phyloP scores from a whole-genome alignment of 2,888 invertebrate genomes.

The Trichacis sp. region DNA sequence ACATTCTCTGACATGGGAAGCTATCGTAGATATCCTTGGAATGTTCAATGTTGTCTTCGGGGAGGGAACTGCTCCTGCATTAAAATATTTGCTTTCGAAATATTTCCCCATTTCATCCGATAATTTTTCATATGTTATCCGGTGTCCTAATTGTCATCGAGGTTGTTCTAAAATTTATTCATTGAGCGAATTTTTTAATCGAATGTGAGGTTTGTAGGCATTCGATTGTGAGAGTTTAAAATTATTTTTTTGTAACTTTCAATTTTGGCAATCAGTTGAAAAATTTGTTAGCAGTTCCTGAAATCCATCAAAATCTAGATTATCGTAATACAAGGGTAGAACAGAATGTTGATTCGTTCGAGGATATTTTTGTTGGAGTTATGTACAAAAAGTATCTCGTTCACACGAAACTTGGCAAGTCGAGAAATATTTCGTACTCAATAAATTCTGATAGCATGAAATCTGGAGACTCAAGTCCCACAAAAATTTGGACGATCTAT shows the following conservation, averaged over 20 bases:
- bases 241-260: slow-evolving; percentile 6
- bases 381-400: slow-evolving; percentile 11
- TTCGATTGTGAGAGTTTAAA: background rate
- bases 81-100: background rate
- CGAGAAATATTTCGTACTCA: slow-evolving; percentile 26
- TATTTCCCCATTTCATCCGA: background rate
- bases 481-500: slow-evolving; percentile 28
- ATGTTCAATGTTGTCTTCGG: slow-evolving; percentile 1
- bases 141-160: slow-evolving; percentile 4
- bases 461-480: slow-evolving; percentile 7
- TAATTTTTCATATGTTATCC: background rate
- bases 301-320: background rate
- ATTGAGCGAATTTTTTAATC: too few relatives aligned
- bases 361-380: slow-evolving; percentile 30
- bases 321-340: slow-evolving; percentile 18
- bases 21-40: background rate
- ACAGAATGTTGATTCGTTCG: slow-evolving; percentile 11
- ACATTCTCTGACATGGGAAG: slow-evolving; percentile 5
- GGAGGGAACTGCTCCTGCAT: background rate
- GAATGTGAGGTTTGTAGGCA: too few relatives aligned
- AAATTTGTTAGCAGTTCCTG: slow-evolving; percentile 2
- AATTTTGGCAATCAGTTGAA: slow-evolving; percentile 5
- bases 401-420: slow-evolving; percentile 4
- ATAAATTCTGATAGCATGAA: slow-evolving; percentile 31
- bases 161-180: too few relatives aligned